Percentiles rank a stretch among this genome's conserved stretches.
Evolutionary conservation across 2,888 invertebrate genomes (phyloP).

Genomic region (Epicampocera succincta): DNA sequence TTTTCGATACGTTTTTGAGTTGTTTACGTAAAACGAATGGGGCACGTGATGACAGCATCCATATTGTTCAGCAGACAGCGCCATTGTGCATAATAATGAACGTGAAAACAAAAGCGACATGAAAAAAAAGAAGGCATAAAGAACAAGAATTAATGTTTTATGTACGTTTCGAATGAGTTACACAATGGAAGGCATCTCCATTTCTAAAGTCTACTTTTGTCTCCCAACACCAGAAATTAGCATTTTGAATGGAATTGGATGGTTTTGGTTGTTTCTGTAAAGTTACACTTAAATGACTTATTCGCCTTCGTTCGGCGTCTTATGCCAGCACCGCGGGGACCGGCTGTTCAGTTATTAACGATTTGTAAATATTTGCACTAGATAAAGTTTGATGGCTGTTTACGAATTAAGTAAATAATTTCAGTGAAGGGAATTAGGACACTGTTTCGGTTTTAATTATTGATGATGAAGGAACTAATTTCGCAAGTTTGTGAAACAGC

Average conservation of each 20-base stretch:
- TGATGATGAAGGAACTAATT: no score
- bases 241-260: background rate
- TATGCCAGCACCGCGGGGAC: background rate
- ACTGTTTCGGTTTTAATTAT: no score
- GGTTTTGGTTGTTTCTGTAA: slow-evolving; percentile 11
- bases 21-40: slow-evolving; percentile 43
- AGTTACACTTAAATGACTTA: slow-evolving; percentile 15
- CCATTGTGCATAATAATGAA: slow-evolving; percentile 25
- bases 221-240: slow-evolving; percentile 2
- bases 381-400: slow-evolving; percentile 41
- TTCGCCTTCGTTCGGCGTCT: background rate
- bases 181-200: slow-evolving; percentile 7
- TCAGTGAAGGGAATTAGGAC: background rate
- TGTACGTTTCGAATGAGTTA: slow-evolving; percentile 3
- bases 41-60: slow-evolving; percentile 57
- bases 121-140: background rate
- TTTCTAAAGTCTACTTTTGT: background rate
- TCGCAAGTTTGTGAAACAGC: no score
- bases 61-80: slow-evolving; percentile 30
- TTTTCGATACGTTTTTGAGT: slow-evolving; percentile 16
- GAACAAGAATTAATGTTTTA: slow-evolving; percentile 47
- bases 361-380: slow-evolving; percentile 52
- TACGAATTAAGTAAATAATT: background rate
- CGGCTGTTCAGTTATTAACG: slow-evolving; percentile 8
- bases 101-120: background rate